Evolutionary conservation across 2,113 vertebrate species (phyloP).

Genomic region (Apodemus speciosus): DNA sequence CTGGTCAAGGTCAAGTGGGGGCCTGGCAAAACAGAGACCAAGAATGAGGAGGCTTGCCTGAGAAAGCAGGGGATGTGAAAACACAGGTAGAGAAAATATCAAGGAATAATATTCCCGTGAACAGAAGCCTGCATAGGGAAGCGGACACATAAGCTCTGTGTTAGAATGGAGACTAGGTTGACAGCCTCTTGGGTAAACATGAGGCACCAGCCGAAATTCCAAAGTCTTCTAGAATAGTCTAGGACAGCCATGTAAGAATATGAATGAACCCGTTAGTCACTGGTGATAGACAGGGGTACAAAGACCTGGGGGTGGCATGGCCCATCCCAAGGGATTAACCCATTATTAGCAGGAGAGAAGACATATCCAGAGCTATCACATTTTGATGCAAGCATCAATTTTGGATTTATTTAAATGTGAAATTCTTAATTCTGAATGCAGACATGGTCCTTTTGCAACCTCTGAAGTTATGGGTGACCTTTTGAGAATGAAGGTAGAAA

Average conservation of each 20-base stretch:
- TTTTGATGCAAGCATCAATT: neutral
- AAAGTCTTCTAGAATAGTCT: neutral
- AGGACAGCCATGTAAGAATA: neutral
- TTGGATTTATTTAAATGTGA: neutral
- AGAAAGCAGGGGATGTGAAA: neutral
- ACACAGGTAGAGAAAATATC: neutral
- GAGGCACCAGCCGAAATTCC: neutral
- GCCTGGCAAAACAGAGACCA: neutral
- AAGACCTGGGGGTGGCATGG: neutral
- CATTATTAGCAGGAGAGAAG: neutral
- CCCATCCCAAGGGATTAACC: neutral
- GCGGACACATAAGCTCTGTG: neutral
- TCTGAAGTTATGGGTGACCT: conserved; percentile 2
- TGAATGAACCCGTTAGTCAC: neutral
- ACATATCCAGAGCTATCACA: neutral
- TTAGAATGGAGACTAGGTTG: neutral
- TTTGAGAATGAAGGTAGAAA: conserved; percentile 44
- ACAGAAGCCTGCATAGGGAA: neutral
- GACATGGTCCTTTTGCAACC: neutral
- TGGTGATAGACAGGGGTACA: neutral
- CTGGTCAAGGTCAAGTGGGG: conserved; percentile 28
- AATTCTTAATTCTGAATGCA: conserved; percentile 22
- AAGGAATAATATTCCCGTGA: neutral
- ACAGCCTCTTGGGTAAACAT: neutral
- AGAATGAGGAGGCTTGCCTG: neutral